A percentile compares a stretch with the other conserved stretches of the same genome.
phyloP scores from a whole-genome alignment of 2,888 invertebrate genomes.

The Candidula unifasciata region DNA sequence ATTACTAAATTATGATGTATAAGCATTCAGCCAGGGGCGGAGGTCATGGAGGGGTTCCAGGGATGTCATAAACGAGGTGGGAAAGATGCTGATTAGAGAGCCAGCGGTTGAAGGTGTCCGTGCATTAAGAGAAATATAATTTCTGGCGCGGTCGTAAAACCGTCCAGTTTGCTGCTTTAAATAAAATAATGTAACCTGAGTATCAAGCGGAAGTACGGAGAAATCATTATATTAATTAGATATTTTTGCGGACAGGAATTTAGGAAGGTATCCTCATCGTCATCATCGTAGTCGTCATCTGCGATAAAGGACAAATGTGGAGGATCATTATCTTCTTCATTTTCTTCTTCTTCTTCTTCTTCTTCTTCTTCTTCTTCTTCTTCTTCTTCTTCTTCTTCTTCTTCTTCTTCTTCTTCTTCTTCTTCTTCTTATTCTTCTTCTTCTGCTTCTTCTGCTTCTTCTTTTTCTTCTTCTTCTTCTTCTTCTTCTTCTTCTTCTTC shows the following conservation, averaged over 20 bases:
- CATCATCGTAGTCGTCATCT: no score
- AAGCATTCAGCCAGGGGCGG: not conserved
- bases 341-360: no score
- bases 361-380: not conserved
- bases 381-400: conserved; percentile 14
- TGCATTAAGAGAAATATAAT: not conserved
- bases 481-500: not conserved
- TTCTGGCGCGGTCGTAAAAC: not conserved
- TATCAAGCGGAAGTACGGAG: no score
- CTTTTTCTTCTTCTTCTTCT: not conserved
- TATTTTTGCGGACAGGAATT: no score
- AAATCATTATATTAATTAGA: no score
- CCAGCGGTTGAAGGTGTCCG: not conserved
- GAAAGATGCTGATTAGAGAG: not conserved
- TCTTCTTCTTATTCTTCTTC: not conserved
- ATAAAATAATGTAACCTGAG: no score
- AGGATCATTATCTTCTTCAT: no score
- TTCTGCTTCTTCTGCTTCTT: not conserved
- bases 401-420: not conserved
- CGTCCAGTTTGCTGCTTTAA: no score
- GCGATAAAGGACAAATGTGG: no score
- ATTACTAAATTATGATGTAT: conserved; percentile 20
- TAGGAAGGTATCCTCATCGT: no score
- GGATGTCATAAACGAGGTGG: not conserved
- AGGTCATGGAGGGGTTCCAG: not conserved